A percentile compares a stretch with the other conserved stretches of the same genome.
Conservation (phyloP, 2,113 vertebrate genomes). For the Varanus salvator region DNA sequence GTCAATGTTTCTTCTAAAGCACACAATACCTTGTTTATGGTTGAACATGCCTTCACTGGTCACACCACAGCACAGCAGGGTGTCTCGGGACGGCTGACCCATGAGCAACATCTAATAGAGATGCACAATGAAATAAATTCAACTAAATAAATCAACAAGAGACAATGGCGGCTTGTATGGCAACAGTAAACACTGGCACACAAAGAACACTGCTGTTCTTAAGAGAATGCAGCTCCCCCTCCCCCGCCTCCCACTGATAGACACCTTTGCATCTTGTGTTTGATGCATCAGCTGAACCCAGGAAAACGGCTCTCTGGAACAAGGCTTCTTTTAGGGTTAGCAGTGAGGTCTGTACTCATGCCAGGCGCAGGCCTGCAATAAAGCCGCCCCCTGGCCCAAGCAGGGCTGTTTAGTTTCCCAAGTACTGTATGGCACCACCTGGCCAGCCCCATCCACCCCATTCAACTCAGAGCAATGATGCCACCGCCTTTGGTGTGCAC, state of each 20-base stretch:
- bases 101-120: conserved; percentile 58
- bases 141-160: conserved; percentile 56
- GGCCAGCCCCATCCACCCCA: too few species aligned
- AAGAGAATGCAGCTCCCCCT: conserved; percentile 36
- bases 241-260: conserved; percentile 65
- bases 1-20: conserved; percentile 25
- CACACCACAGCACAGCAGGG: conserved; percentile 46
- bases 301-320: not conserved
- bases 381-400: too few species aligned
- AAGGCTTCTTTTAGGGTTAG: too few species aligned
- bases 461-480: not conserved
- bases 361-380: not conserved
- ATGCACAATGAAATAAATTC: conserved; percentile 48
- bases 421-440: not conserved
- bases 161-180: conserved; percentile 37
- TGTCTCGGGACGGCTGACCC: conserved; percentile 47
- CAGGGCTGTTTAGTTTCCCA: not conserved
- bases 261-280: conserved; percentile 48
- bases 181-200: conserved; percentile 53
- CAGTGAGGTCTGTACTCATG: too few species aligned
- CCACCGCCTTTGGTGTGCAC: not conserved
- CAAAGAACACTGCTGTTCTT: conserved; percentile 53
- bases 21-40: conserved; percentile 57
- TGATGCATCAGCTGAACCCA: conserved; percentile 31
- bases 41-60: conserved; percentile 57